Base-by-base conservation (phyloP, 2,113 vertebrate species). In the Nematolebias whitei region DNA sequence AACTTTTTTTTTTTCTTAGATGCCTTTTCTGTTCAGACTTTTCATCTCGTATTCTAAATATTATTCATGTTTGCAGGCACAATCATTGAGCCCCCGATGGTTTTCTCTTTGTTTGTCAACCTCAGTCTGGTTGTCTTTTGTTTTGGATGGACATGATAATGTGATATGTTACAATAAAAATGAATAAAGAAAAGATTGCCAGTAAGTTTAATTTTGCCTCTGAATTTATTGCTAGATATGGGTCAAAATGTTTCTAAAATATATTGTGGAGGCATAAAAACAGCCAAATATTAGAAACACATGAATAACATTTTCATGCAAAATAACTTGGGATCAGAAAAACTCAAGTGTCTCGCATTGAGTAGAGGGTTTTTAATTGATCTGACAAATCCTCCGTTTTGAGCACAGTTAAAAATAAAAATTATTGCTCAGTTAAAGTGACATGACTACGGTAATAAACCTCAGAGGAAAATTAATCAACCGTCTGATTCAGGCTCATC, bases 1-100 rank as follows among this genome's bases (percentile, higher is more conserved):
- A 49, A 40, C 41, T 51, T 67, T n/a, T 69, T 83, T 83, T 44
- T 68, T 83, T 88, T 88, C 45, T 68, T 58, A 89, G 82, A 90
- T 93, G 89, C 90, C 89, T 90, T 91, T 90, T 86, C 71, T 80
- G 89, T 90, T 63, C 71, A 76, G 64, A 73, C 63, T 24, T 58
- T 63, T 69, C 63, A 65, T 71, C 63, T 85, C 66, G 74, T 73
- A 49, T 58, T 50, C 56, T 57, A 20, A 73, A 47, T 59, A 29
- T 32, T 35, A 16, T 69, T 70, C 49, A 63, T 23, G 71, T 61
- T 70, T 44, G 14, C 50, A 72, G 64, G 74, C 49, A 73, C 71
- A 58, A 70, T 71, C 51, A 11, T 55, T 66, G 66, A 45, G 70
- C 43, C 43, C 44, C 5, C 9, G 5, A 47, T 63, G 9, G 24